phyloP scores from a whole-genome alignment of 1,140 invertebrate genomes.

The Lepidurus apus region DNA sequence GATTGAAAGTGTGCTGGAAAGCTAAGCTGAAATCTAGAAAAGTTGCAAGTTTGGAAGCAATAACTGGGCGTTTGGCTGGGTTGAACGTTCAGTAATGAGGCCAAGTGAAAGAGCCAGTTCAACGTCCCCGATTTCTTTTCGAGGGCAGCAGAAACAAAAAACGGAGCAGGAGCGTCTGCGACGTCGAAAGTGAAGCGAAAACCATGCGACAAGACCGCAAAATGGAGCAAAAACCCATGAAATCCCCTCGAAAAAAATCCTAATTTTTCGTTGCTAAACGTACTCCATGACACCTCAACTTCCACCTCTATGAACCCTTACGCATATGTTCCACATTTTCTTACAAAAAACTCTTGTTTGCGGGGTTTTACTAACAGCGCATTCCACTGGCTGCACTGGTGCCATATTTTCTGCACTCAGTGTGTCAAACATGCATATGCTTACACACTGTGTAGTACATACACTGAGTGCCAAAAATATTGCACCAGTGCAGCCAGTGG shows the following conservation, averaged over 20 bases:
- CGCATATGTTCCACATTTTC: no score
- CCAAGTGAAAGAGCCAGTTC: constrained; percentile 17
- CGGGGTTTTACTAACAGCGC: no score
- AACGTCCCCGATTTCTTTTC: constrained; percentile 16
- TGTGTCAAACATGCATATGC: no score
- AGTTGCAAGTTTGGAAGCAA: not conserved
- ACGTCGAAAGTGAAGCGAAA: constrained; percentile 16
- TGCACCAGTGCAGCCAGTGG: no score
- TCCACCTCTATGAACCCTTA: no score
- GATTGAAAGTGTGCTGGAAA: not conserved
- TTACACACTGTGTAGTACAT: no score
- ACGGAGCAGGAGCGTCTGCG: not conserved
- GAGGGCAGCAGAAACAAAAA: not conserved
- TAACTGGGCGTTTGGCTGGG: constrained; percentile 1
- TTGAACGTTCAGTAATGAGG: constrained; percentile 21
- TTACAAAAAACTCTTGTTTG: no score
- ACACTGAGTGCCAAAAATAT: no score
- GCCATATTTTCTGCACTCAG: no score
- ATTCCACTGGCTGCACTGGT: no score
- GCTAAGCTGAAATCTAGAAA: not conserved
- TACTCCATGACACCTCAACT: not conserved
- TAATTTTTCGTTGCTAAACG: not conserved
- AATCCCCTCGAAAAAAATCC: no score
- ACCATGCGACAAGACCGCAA: not conserved
- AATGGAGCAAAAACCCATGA: not conserved